These are phyloP conservation scores for Arrhopalites spinosus DNA, from an alignment of 2,888 invertebrate species.

Conservation along the genomic window DNA sequence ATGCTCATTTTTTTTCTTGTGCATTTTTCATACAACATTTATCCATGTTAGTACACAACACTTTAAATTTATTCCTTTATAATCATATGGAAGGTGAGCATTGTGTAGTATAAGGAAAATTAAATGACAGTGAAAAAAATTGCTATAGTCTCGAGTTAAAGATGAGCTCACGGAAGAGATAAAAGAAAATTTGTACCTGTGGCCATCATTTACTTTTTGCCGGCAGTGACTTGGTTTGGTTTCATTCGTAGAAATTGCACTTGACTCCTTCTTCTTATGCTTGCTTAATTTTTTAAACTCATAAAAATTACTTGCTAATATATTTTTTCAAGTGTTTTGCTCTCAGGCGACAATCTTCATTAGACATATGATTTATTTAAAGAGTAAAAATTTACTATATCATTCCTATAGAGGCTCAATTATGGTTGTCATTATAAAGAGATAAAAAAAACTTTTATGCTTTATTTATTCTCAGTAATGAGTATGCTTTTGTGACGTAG, in stretches of 20 bases:
- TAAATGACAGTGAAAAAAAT: not conserved
- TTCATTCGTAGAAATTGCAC: not conserved
- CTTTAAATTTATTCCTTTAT: not conserved
- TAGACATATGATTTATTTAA: too few species aligned
- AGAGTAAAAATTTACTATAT: not conserved
- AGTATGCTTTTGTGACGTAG: too few species aligned
- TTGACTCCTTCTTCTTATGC: not conserved
- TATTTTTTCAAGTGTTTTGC: not conserved
- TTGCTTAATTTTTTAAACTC: not conserved
- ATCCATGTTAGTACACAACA: not conserved
- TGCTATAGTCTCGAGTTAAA: not conserved
- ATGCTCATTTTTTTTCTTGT: not conserved
- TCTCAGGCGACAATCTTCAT: too few species aligned
- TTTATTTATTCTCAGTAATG: too few species aligned
- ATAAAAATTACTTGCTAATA: not conserved
- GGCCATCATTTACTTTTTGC: not conserved
- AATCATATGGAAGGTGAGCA: not conserved
- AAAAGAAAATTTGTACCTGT: slow-evolving; percentile 5
- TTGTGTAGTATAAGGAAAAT: not conserved
- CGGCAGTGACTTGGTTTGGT: slow-evolving; percentile 24
- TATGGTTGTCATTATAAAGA: not conserved
- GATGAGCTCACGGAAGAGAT: not conserved
- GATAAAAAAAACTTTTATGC: not conserved
- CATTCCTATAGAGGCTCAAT: not conserved
- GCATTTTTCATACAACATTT: not conserved